Evolutionary conservation across 2,797 vertebrate genomes (phyloP).

Genomic region (Sebastes elongatus): DNA sequence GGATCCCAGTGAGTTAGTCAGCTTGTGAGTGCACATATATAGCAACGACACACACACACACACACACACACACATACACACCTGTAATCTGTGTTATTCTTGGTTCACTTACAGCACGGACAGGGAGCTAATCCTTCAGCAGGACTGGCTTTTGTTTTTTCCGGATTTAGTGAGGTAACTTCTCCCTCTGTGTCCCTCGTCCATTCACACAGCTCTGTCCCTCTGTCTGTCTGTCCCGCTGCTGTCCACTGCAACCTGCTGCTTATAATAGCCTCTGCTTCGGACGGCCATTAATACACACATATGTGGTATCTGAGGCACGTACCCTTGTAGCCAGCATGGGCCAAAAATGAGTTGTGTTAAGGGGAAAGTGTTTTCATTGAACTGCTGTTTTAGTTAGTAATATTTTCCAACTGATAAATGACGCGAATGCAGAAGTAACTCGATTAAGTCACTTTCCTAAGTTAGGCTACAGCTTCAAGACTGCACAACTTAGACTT

Average conservation of each 20-base stretch:
- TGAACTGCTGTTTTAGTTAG: background rate
- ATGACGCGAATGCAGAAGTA: background rate
- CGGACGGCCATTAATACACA: slow-evolving; percentile 76
- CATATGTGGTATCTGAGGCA: slow-evolving; percentile 67
- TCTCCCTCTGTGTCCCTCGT: slow-evolving; percentile 58
- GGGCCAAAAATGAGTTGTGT: slow-evolving; percentile 2
- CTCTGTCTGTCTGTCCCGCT: slow-evolving; percentile 35
- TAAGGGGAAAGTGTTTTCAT: background rate
- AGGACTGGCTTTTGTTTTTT: slow-evolving; percentile 66
- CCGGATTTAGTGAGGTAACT: slow-evolving; percentile 70
- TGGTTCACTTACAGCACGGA: slow-evolving; percentile 79
- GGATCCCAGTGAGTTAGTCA: slow-evolving; percentile 34
- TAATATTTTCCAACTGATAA: background rate
- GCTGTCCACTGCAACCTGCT: slow-evolving; percentile 46
- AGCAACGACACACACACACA: slow-evolving; percentile 33
- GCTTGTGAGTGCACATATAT: slow-evolving; percentile 30
- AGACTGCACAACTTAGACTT: background rate
- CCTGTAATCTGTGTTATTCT: slow-evolving; percentile 79
- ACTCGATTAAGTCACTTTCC: background rate
- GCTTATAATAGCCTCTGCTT: slow-evolving; percentile 83
- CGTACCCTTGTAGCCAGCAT: slow-evolving; percentile 59
- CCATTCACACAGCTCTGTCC: slow-evolving; percentile 66
- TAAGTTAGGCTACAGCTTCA: background rate
- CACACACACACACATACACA: slow-evolving; percentile 18
- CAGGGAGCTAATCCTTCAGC: slow-evolving; percentile 74